Conservation (phyloP, 1,140 invertebrate species). For the Hypothenemus hampei region DNA sequence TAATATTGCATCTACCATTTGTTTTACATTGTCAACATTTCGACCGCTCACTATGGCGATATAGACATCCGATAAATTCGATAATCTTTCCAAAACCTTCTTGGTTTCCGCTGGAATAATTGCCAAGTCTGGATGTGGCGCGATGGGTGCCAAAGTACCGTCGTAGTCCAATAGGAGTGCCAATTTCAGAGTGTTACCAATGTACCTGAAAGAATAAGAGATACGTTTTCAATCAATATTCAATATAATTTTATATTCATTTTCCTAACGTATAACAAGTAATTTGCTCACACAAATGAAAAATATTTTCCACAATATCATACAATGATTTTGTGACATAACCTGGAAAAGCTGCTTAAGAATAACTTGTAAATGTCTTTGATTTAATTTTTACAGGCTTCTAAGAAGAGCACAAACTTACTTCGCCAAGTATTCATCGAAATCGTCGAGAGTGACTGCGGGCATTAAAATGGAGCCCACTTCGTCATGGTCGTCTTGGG, state of each 20-base stretch:
- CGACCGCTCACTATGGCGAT: conserved; percentile 84
- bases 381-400: no score
- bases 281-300: no score
- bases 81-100: conserved; percentile 73
- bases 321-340: no score
- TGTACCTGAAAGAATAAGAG: conserved; percentile 62
- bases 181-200: conserved; percentile 78
- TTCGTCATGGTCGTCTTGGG: conserved; percentile 69
- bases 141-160: conserved; percentile 82
- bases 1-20: conserved; percentile 59
- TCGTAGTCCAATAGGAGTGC: conserved; percentile 85
- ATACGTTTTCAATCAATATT: neutral
- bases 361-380: no score
- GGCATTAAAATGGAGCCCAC: conserved; percentile 77
- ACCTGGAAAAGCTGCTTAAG: no score
- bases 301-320: no score
- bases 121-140: conserved; percentile 83
- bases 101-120: conserved; percentile 79
- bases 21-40: conserved; percentile 81
- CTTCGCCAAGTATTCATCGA: conserved; percentile 80
- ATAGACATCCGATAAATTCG: conserved; percentile 83
- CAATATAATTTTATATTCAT: no score
- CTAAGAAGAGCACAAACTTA: conserved; percentile 52
- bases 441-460: conserved; percentile 79
- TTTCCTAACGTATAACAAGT: no score